These are phyloP conservation scores for Serranus cabrilla DNA, from an alignment of 2,797 vertebrate species.

Conservation along the genomic window DNA sequence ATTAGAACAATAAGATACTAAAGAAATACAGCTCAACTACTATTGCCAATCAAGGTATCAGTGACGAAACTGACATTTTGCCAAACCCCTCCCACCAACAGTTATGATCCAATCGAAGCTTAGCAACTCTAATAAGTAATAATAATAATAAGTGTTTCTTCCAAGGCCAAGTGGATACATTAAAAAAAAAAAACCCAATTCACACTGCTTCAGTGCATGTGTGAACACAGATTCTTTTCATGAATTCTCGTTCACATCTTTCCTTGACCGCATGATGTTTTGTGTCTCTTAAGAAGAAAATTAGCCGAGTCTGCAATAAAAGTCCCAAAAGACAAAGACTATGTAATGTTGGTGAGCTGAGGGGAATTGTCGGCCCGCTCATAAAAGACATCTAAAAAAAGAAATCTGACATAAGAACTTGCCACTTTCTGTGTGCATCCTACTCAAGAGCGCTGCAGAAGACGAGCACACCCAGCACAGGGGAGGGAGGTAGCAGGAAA, in stretches of 20 bases:
- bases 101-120: too few species aligned
- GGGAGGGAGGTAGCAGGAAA: constrained; percentile 21
- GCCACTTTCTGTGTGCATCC: constrained; percentile 19
- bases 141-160: too few species aligned
- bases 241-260: too few species aligned
- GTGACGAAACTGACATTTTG: neutral
- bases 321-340: neutral
- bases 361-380: neutral
- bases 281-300: too few species aligned
- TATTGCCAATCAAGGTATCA: neutral
- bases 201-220: too few species aligned
- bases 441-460: constrained; percentile 14
- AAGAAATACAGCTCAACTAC: neutral
- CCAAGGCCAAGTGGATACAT: too few species aligned
- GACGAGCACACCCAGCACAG: constrained; percentile 4
- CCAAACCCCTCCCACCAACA: too few species aligned
- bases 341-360: neutral
- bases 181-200: too few species aligned
- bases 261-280: too few species aligned
- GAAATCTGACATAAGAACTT: constrained; percentile 20
- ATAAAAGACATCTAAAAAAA: constrained; percentile 18
- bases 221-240: too few species aligned
- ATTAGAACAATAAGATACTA: neutral
- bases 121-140: too few species aligned
- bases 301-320: neutral